A percentile compares a stretch with the other conserved stretches of the same genome.
phyloP scores from a whole-genome alignment of 1,140 invertebrate genomes.

The Pseudomyrmex dendroicus region DNA sequence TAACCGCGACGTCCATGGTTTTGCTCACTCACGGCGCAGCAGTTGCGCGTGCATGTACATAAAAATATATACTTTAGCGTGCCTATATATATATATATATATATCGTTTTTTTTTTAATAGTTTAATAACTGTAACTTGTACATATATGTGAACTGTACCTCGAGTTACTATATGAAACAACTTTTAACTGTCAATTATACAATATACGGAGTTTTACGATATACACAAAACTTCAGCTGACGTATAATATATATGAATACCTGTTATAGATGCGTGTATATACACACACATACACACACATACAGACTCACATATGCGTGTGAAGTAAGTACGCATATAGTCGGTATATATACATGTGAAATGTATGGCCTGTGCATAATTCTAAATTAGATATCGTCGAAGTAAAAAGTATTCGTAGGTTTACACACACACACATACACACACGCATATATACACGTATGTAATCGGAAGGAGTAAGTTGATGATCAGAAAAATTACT shows the following conservation, averaged over 20 bases:
- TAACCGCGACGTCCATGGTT: slow-evolving; percentile 59
- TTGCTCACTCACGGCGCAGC: slow-evolving; percentile 22
- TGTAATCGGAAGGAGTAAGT: slow-evolving; percentile 39
- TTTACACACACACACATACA: slow-evolving; percentile 6
- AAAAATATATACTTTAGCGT: slow-evolving; percentile 65
- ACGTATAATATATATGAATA: slow-evolving; percentile 33
- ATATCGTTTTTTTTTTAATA: slow-evolving; percentile 55
- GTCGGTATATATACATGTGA: slow-evolving; percentile 61
- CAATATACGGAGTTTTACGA: slow-evolving; percentile 66
- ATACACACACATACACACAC: too few relatives aligned
- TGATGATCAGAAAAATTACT: neutral
- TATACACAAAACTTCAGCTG: slow-evolving; percentile 64
- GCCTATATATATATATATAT: slow-evolving; percentile 63
- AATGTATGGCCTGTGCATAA: slow-evolving; percentile 73
- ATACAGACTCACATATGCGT: neutral
- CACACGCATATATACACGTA: neutral
- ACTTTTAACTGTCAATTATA: slow-evolving; percentile 72
- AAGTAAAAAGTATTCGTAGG: slow-evolving; percentile 66
- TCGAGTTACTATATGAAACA: slow-evolving; percentile 58
- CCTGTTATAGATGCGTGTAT: slow-evolving; percentile 1
- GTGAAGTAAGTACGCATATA: slow-evolving; percentile 41
- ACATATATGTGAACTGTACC: slow-evolving; percentile 67
- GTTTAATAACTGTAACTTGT: slow-evolving; percentile 66
- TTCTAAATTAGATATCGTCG: slow-evolving; percentile 75
- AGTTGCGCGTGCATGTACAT: slow-evolving; percentile 49